Conservation (phyloP, 2,113 vertebrate species). For the Megaceryle maxima region DNA sequence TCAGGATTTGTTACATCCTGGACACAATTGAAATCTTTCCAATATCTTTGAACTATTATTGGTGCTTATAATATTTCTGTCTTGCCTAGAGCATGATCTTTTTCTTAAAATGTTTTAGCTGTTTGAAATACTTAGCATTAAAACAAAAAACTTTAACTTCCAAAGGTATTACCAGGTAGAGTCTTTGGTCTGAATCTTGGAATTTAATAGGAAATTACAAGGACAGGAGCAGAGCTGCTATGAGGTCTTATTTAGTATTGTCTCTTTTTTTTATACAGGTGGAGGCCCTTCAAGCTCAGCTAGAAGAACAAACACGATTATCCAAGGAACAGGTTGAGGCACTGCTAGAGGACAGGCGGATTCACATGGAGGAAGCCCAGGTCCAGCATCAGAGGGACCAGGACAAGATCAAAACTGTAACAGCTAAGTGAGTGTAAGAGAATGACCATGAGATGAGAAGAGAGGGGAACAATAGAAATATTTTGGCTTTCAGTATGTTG, state of each 20-base stretch:
- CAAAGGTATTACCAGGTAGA: background rate
- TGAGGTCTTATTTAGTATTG: background rate
- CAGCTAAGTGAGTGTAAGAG: slow-evolving; percentile 81
- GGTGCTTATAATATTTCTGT: background rate
- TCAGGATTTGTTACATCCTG: background rate
- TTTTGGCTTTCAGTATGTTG: background rate
- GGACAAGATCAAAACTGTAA: slow-evolving; percentile 80
- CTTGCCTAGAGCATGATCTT: background rate
- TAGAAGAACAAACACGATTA: slow-evolving; percentile 89
- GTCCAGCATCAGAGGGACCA: slow-evolving; percentile 85
- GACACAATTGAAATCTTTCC: background rate
- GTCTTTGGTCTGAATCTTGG: background rate
- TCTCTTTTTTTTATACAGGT: slow-evolving; percentile 75
- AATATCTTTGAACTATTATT: background rate
- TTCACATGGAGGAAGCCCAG: slow-evolving; percentile 84
- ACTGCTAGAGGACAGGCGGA: slow-evolving; percentile 86
- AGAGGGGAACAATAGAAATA: background rate
- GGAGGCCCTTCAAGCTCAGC: slow-evolving; percentile 91
- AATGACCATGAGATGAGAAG: background rate
- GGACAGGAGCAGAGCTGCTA: background rate
- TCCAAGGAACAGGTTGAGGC: slow-evolving; percentile 89
- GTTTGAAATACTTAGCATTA: background rate
- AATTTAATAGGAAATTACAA: background rate
- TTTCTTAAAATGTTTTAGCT: background rate
- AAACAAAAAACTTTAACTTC: background rate